phyloP scores from a whole-genome alignment of 2,113 vertebrate genomes.

The Phasianus colchicus region DNA sequence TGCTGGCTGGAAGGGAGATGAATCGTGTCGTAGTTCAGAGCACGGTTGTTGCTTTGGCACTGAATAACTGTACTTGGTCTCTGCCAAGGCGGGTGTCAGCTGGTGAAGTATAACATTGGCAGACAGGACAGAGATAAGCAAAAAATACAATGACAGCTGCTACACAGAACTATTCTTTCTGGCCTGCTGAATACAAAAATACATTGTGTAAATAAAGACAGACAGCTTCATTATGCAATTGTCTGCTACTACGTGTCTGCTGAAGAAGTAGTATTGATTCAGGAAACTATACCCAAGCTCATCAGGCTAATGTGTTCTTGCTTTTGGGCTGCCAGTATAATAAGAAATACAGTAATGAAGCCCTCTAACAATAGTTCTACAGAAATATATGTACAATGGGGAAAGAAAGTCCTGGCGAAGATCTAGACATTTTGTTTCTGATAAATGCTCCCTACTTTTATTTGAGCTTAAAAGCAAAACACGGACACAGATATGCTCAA shows the following conservation, averaged over 20 bases:
- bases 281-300: conserved; percentile 67
- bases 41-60: conserved; percentile 75
- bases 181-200: conserved; percentile 82
- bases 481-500: neutral
- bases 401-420: neutral
- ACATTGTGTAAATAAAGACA: conserved; percentile 84
- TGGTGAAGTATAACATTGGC: conserved; percentile 85
- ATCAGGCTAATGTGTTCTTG: conserved; percentile 69
- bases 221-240: conserved; percentile 85
- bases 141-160: conserved; percentile 86
- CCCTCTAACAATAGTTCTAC: conserved; percentile 13
- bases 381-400: conserved; percentile 1
- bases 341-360: conserved; percentile 29
- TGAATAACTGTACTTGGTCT: conserved; percentile 57
- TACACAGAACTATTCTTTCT: conserved; percentile 86
- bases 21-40: conserved; percentile 81
- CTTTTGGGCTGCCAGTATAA: neutral
- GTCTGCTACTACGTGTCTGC: conserved; percentile 73
- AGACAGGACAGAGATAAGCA: conserved; percentile 83
- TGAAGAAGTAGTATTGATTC: conserved; percentile 78
- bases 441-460: neutral
- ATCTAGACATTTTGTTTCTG: neutral
- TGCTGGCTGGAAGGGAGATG: conserved; percentile 73
- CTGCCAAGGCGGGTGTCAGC: conserved; percentile 85
- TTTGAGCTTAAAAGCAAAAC: neutral